phyloP scores from a whole-genome alignment of 2,113 vertebrate genomes.

The Scopus umbretta region DNA sequence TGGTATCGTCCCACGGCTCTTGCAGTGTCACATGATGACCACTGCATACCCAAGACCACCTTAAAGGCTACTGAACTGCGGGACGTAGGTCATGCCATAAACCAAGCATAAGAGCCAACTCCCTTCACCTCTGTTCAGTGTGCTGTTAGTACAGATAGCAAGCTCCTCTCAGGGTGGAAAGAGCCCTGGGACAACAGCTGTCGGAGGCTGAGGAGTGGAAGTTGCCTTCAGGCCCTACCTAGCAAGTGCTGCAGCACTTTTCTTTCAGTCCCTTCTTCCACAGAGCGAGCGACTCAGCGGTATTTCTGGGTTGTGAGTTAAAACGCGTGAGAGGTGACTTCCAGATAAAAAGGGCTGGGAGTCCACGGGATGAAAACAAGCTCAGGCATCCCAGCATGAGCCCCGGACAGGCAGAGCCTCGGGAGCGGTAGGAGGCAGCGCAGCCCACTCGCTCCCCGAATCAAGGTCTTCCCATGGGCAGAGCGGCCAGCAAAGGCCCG shows the following conservation, averaged over 20 bases:
- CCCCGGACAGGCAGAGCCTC: too few relatives aligned
- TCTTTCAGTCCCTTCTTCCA: neutral
- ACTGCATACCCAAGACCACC: neutral
- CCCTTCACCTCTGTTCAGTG: neutral
- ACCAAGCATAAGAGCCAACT: neutral
- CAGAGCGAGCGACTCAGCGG: neutral
- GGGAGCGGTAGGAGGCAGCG: neutral
- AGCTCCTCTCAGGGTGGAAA: neutral
- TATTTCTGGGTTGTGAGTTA: neutral
- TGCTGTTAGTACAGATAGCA: rapidly evolving
- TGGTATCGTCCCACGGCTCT: neutral
- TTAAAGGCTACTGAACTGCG: neutral
- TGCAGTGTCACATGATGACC: neutral
- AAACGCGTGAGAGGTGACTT: neutral
- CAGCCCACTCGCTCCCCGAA: neutral
- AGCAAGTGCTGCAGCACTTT: neutral
- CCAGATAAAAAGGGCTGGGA: neutral
- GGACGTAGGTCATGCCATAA: neutral
- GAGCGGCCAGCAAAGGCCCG: neutral
- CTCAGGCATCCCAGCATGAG: neutral
- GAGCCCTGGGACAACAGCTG: too few relatives aligned
- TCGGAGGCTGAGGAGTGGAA: neutral
- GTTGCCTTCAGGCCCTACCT: neutral
- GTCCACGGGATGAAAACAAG: too few relatives aligned
- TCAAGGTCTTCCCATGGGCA: neutral